phyloP scores from a whole-genome alignment of 1,140 invertebrate genomes.

The Leptopilina boulardi region DNA sequence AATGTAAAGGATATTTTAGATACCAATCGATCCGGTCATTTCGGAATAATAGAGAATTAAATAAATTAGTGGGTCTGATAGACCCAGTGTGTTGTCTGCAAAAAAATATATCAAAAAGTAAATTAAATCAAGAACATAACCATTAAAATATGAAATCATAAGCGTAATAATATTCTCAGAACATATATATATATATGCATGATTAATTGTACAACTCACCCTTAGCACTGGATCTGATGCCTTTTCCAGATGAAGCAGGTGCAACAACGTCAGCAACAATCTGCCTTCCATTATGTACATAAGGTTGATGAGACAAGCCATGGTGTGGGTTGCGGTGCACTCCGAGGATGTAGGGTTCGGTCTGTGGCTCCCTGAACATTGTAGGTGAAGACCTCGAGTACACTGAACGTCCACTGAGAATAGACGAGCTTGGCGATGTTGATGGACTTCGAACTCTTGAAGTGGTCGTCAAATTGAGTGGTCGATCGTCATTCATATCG shows the following conservation, averaged over 20 bases:
- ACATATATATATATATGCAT: neutral
- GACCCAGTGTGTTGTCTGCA: no score
- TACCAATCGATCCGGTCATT: no score
- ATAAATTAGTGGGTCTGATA: no score
- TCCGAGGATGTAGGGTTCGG: slow-evolving; percentile 56
- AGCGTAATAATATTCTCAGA: neutral
- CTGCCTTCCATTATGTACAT: slow-evolving; percentile 64
- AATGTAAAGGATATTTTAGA: no score
- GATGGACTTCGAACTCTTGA: slow-evolving; percentile 57
- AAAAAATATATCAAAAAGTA: no score
- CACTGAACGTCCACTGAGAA: slow-evolving; percentile 55
- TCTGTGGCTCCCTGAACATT: slow-evolving; percentile 60
- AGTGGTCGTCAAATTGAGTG: slow-evolving; percentile 58
- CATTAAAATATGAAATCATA: no score
- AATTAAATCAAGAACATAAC: no score
- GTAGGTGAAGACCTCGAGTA: slow-evolving; percentile 54
- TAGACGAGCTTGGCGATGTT: slow-evolving; percentile 49
- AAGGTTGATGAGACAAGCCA: slow-evolving; percentile 52
- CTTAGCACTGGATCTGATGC: slow-evolving; percentile 62
- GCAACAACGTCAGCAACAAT: slow-evolving; percentile 48
- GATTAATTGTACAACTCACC: slow-evolving; percentile 68
- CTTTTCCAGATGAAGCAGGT: slow-evolving; percentile 49
- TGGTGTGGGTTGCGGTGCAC: slow-evolving; percentile 57
- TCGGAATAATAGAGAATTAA: no score
- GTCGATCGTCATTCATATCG: slow-evolving; percentile 54